Percentiles rank a stretch among this genome's conserved stretches.
These are phyloP conservation scores for Paedocypris sp. DNA, from an alignment of 2,113 vertebrate species.

Conservation along the genomic window DNA sequence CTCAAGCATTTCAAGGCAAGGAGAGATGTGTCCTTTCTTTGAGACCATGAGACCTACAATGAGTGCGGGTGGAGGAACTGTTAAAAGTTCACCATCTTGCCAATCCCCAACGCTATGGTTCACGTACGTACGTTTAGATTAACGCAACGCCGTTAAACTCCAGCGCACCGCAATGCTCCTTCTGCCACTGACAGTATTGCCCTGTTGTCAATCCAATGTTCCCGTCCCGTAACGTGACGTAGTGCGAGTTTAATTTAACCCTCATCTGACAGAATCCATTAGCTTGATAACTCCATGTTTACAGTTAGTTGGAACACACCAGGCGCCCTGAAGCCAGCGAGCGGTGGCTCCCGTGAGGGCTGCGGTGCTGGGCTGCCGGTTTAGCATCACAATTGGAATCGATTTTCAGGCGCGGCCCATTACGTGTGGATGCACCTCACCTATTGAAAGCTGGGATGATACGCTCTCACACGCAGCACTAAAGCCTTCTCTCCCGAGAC, in stretches of 20 bases:
- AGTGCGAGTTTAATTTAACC: slow-evolving; percentile 21
- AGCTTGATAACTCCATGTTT: slow-evolving; percentile 22
- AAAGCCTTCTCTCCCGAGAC: slow-evolving; percentile 10
- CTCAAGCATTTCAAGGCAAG: too few relatives aligned
- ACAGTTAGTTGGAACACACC: neutral
- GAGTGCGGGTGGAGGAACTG: too few relatives aligned
- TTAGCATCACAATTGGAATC: slow-evolving; percentile 27
- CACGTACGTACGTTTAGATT: too few relatives aligned
- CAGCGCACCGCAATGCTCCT: too few relatives aligned
- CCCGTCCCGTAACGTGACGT: neutral
- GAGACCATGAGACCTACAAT: too few relatives aligned
- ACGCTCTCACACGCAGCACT: slow-evolving; percentile 19
- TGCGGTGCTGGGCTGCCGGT: neutral
- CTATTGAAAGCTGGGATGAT: slow-evolving; percentile 15
- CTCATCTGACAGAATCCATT: slow-evolving; percentile 17
- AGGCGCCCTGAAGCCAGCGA: neutral
- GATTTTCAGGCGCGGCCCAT: slow-evolving; percentile 33
- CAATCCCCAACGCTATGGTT: too few relatives aligned
- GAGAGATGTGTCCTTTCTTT: too few relatives aligned
- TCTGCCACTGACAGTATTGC: neutral
- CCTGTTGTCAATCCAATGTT: neutral
- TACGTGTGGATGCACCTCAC: slow-evolving; percentile 29
- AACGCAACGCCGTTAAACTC: too few relatives aligned
- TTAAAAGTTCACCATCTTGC: too few relatives aligned
- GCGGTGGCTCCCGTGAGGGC: neutral